Percentiles rank a stretch among this genome's conserved stretches.
Conservation (phyloP, 2,113 vertebrate genomes). For the Bothrops jararaca region DNA sequence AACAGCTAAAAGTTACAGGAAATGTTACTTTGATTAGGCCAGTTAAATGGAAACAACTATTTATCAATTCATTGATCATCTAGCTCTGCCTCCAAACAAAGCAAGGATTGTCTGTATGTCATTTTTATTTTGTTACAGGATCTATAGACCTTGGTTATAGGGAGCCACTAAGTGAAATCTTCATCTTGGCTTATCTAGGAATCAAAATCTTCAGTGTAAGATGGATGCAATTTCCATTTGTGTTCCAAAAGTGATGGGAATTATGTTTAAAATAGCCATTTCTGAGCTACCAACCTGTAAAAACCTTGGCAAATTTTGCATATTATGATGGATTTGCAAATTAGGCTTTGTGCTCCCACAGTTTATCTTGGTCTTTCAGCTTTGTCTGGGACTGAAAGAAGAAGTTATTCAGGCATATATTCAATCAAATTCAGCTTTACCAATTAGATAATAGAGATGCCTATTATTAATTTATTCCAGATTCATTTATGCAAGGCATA, state of each 20-base stretch:
- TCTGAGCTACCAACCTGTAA: neutral
- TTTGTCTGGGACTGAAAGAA: neutral
- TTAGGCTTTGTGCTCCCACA: neutral
- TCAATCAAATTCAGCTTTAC: neutral
- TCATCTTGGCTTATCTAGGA: neutral
- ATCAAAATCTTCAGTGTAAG: neutral
- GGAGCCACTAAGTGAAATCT: neutral
- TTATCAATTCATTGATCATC: neutral
- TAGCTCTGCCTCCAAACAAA: neutral
- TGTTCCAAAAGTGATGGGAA: neutral
- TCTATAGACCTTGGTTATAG: neutral
- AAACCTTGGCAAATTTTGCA: neutral
- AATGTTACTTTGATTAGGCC: neutral
- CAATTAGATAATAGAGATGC: neutral
- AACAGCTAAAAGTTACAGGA: neutral
- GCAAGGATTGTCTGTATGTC: accelerated
- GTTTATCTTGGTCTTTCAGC: neutral
- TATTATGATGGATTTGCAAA: neutral
- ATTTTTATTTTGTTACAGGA: neutral
- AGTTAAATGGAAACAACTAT: neutral
- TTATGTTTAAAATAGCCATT: neutral
- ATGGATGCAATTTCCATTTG: neutral
- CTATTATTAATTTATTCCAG: neutral
- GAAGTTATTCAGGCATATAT: neutral
- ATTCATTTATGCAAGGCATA: neutral